Base-by-base conservation (phyloP, 2,113 vertebrate genomes). In the Toxotes jaculatrix region DNA sequence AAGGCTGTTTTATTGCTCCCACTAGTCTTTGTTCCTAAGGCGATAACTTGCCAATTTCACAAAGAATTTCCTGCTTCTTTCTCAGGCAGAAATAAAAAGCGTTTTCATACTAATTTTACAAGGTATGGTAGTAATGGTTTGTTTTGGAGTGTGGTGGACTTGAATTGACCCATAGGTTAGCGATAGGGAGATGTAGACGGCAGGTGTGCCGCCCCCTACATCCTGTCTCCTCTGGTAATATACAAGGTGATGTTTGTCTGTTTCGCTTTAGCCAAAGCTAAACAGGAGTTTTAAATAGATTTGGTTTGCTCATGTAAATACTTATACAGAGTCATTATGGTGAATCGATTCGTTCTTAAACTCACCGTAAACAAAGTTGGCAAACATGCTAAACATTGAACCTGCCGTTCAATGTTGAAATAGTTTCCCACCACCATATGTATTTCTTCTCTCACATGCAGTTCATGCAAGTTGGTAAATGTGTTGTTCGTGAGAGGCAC, bases 81-180 rank as follows among this genome's bases (percentile, higher is more conserved):
- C 31, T 59, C 6, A 42, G 21, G 53, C n/a, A 60, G 73, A 78
- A 56, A 74, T 71, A 78, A 76, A 70, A 84, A 62, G 79, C 88
- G 67, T 89, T 89, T 92, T 71, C 65, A 77, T 80, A 77, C 55
- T 73, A 11, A 74, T 74, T 85, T 90, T 60, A 23, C 13, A 36
- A 73, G 79, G 70, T 49, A 31, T 63, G 74, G 13, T 47, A 62
- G 47, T 82, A 57, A 72, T 59, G 49, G 19, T 32, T 67, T 83
- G 65, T 71, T 82, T 16, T 65, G 89, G 84, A 87, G 92, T 90
- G 86, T 77, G 64, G 23, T 89, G 84, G 69, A 89, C 90, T 92
- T 82, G n/a, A 36, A 64, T 66, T 91, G 89, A 93, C 90, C 87
- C 78, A 75, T 61, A 79, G 69, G 75, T 83, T 70, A 65, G 74